phyloP scores from a whole-genome alignment of 2,113 vertebrate species.

The Bubalus kerabau region DNA sequence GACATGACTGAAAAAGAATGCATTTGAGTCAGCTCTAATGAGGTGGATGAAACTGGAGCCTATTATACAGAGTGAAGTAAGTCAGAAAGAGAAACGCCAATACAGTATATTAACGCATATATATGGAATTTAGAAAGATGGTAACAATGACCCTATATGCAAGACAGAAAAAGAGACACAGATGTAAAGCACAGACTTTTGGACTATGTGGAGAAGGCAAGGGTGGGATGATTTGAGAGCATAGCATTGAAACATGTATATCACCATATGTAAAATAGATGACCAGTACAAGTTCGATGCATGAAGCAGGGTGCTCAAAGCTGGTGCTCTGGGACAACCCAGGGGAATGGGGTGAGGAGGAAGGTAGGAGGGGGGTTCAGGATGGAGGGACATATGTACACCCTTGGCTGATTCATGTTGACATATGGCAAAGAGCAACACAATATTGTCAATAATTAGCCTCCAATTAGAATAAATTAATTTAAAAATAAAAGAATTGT shows the following conservation, averaged over 20 bases:
- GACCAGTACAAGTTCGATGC: not conserved
- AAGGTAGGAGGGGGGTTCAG: not conserved
- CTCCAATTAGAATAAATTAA: not conserved
- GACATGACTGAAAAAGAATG: not conserved
- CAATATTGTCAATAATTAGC: not conserved
- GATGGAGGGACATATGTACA: not conserved
- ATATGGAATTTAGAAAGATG: not conserved
- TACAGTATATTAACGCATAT: not conserved
- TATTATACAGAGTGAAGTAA: not conserved
- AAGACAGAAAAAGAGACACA: not conserved
- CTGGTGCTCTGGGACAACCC: not conserved
- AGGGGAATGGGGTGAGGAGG: not conserved
- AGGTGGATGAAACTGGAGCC: not conserved
- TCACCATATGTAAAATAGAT: not conserved
- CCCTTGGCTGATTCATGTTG: not conserved
- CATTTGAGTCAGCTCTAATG: not conserved
- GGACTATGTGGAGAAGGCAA: not conserved
- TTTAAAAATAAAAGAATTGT: not conserved
- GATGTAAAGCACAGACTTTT: not conserved
- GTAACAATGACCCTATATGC: not conserved
- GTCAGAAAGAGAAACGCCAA: not conserved
- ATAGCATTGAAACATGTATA: not conserved
- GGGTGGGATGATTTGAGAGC: not conserved
- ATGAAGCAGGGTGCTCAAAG: not conserved
- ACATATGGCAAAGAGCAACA: not conserved